phyloP scores from a whole-genome alignment of 2,888 invertebrate species.

The Ophioninae sp. region DNA sequence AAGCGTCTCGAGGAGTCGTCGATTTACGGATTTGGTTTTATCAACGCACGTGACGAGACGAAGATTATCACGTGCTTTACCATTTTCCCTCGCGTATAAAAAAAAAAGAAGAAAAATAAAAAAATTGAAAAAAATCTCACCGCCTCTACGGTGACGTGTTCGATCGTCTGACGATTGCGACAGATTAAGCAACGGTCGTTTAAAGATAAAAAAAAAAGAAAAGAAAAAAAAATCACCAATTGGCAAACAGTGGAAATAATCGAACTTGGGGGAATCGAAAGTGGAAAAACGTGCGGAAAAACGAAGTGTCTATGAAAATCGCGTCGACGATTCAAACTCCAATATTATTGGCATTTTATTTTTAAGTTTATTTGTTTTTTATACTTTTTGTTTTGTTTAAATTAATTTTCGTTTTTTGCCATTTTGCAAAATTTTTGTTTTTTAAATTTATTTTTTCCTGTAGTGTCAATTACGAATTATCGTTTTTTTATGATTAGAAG shows the following conservation, averaged over 20 bases:
- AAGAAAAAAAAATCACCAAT: neutral
- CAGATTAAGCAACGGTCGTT: slow-evolving; percentile 14
- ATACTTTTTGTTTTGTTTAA: too few species aligned
- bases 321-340: neutral
- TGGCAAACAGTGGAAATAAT: neutral
- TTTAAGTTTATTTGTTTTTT: too few species aligned
- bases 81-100: slow-evolving; percentile 13
- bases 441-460: too few species aligned
- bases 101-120: neutral
- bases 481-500: too few species aligned
- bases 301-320: neutral
- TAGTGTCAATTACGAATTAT: too few species aligned
- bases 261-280: neutral
- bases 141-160: neutral
- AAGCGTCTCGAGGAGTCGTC: neutral
- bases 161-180: slow-evolving; percentile 12
- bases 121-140: neutral
- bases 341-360: neutral
- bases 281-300: neutral
- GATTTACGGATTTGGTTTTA: slow-evolving; percentile 41
- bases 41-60: slow-evolving; percentile 47
- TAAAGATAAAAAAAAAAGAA: slow-evolving; percentile 3
- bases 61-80: slow-evolving; percentile 35
- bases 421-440: too few species aligned
- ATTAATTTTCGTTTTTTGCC: too few species aligned